Evolutionary conservation across 2,113 vertebrate genomes (phyloP), one percentile per base, ranked within the genome.

Genomic region (Lasiurus borealis): DNA sequence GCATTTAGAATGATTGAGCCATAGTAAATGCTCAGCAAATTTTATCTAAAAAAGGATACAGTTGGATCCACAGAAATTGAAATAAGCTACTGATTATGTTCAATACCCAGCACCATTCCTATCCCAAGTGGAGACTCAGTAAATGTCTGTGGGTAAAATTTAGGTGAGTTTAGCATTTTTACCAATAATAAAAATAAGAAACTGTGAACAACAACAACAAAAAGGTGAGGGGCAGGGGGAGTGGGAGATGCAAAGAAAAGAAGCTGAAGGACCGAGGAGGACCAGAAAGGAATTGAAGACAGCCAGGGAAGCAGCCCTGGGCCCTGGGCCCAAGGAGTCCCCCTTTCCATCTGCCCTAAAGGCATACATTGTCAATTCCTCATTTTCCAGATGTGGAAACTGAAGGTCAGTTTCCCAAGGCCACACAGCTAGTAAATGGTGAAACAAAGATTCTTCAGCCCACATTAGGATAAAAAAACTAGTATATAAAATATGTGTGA

Each of bases 1-100:
- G 2, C 21, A 76, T 57, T 76, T 66, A 71, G 34, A 69, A 48
- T 1, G 1, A 10, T 44, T 90, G 72, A 69, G 15, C 72, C n/a
- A 15, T 50, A 57, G 31, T 46, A 75, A 81, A 85, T 46, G 44
- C 68, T n/a, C 21, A 78, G 83, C 13, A 69, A 14, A 78, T 59
- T 91, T 93, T 91, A 88, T 25, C 62, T 68, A 75, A 46, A 62
- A 93, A 85, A 93, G 6, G 11, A 81, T 76, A 64, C 31, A 66
- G 8, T 66, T 66, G 2, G 16, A 23, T 80, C 23, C n/a, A 73
- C 76, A 69, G 31, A 83, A 92, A 77, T 85, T 76, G 40, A 25
- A 80, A 81, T 75, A 16, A 36, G 54, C 29, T 21, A 69, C 52
- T 85, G 52, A 80, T 91, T 88, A 48, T 46, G 73, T 85, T 44